Evolutionary conservation across 2,797 vertebrate genomes (phyloP).

Genomic region (Microcaecilia unicolor): DNA sequence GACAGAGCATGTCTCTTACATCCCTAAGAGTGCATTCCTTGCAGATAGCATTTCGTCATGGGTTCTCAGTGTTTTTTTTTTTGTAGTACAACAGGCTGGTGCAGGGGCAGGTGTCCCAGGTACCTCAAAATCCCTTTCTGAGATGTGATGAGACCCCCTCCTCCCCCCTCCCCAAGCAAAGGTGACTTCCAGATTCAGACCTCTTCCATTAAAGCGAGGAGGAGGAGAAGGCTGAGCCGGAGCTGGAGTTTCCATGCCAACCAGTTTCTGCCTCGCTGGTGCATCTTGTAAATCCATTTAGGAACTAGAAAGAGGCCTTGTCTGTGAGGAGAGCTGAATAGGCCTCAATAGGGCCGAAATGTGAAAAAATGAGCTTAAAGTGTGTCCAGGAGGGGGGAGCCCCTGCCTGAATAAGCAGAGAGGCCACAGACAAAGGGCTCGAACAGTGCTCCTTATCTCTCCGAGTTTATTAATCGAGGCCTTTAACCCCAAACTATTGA

Average conservation of each 20-base stretch:
- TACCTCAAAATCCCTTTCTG: no score
- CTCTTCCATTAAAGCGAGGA: no score
- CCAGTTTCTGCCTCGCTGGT: conserved; percentile 80
- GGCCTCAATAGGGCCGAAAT: conserved; percentile 48
- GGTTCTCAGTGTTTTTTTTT: no score
- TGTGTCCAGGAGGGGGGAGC: conserved; percentile 13
- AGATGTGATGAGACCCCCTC: no score
- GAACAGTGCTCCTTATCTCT: conserved; percentile 46
- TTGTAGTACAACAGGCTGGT: no score
- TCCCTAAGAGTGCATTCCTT: no score
- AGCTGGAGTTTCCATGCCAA: conserved; percentile 73
- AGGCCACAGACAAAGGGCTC: conserved; percentile 51
- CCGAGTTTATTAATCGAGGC: conserved; percentile 46
- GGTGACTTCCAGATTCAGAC: conserved; percentile 22
- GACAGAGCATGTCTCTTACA: no score
- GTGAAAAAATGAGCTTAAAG: conserved; percentile 48
- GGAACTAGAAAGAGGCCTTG: conserved; percentile 75
- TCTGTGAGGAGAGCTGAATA: conserved; percentile 57
- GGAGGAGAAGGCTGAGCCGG: conserved; percentile 21
- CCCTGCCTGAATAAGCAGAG: conserved; percentile 44
- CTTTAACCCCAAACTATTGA: conserved; percentile 47
- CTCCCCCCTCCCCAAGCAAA: not conserved
- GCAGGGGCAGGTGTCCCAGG: no score
- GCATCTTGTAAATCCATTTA: conserved; percentile 87
- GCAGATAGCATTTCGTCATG: no score